Evolutionary conservation across 2,113 vertebrate genomes (phyloP).

Genomic region (Triplophysa siluroides): DNA sequence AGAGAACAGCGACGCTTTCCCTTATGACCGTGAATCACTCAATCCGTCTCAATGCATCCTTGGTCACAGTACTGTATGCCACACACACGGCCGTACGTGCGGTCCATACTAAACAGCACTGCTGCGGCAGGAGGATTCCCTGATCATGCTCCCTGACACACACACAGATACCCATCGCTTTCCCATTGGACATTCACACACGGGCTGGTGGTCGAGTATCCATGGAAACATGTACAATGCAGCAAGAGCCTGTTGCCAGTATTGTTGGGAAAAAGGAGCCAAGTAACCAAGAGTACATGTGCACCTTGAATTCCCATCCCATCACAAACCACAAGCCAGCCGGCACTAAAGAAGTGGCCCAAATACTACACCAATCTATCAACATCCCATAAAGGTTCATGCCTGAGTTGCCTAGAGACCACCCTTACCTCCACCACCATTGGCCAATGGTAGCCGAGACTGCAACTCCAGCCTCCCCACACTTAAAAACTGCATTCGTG

Average conservation of each 20-base stretch:
- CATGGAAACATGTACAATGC: conserved; percentile 55
- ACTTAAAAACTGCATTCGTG: conserved; percentile 1
- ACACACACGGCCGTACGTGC: conserved; percentile 29
- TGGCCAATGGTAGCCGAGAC: conserved; percentile 41
- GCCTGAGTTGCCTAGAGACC: conserved; percentile 26
- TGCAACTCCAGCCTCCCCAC: conserved; percentile 11
- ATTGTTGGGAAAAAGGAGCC: too few species aligned
- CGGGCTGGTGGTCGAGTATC: conserved; percentile 49
- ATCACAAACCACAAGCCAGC: too few species aligned
- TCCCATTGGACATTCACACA: conserved; percentile 50
- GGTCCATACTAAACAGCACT: conserved; percentile 51
- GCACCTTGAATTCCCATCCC: too few species aligned
- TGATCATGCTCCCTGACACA: conserved; percentile 39
- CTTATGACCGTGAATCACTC: conserved; percentile 51
- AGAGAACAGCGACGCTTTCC: conserved; percentile 37
- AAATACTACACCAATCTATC: conserved; percentile 26
- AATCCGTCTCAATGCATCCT: conserved; percentile 33
- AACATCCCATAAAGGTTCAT: neutral
- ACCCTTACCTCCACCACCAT: neutral
- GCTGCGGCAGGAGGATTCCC: conserved; percentile 55
- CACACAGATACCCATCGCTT: conserved; percentile 37
- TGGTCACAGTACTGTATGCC: conserved; percentile 27
- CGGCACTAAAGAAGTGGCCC: neutral
- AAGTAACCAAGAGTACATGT: too few species aligned
- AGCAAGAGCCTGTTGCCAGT: conserved; percentile 52